These are phyloP conservation scores for Panagrolaimus sp. DNA, from an alignment of 1,140 invertebrate species.

Conservation along the genomic window DNA sequence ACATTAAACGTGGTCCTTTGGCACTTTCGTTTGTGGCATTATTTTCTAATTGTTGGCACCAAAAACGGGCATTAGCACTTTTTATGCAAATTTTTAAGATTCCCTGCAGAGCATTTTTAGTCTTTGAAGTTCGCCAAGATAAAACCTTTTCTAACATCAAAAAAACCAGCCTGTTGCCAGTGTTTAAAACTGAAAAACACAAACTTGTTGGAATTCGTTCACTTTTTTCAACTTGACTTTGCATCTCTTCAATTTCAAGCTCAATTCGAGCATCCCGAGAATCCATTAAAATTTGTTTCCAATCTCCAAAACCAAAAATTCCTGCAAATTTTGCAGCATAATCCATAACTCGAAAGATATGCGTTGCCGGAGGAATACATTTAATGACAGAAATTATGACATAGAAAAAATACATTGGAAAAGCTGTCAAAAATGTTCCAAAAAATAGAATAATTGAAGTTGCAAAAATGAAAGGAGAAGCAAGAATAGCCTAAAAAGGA, in stretches of 20 bases:
- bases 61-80: too few species aligned
- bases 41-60: too few species aligned
- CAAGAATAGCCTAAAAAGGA: too few species aligned
- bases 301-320: slow-evolving; percentile 5
- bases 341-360: not conserved
- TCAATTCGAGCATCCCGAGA: not conserved
- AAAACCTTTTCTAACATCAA: too few species aligned
- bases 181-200: too few species aligned
- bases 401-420: not conserved
- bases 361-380: not conserved
- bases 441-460: not conserved
- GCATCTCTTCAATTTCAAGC: not conserved
- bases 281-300: slow-evolving; percentile 10
- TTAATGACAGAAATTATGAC: not conserved
- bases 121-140: too few species aligned
- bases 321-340: not conserved
- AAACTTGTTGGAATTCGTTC: slow-evolving; percentile 1
- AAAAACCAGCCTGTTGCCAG: too few species aligned
- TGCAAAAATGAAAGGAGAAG: not conserved
- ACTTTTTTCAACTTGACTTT: not conserved
- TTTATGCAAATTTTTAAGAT: too few species aligned
- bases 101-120: too few species aligned
- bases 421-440: not conserved
- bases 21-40: too few species aligned
- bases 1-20: too few species aligned